Percentiles rank a stretch among this genome's conserved stretches.
These are phyloP conservation scores for Bostrychus sinensis DNA, from an alignment of 2,113 vertebrate genomes.

Conservation along the genomic window DNA sequence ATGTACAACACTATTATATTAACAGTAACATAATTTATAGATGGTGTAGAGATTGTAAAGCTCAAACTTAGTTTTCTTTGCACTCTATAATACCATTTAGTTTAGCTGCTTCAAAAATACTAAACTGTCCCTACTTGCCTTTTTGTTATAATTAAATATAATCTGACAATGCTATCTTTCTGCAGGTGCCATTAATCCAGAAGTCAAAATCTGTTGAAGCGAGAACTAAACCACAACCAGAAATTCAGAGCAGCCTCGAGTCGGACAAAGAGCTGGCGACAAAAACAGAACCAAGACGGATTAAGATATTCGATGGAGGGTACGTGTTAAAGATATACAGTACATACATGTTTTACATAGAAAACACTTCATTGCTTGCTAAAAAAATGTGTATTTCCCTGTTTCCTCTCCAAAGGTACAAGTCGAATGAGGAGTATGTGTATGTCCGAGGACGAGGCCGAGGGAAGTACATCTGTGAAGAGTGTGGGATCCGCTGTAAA, in stretches of 20 bases:
- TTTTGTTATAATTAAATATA: slow-evolving; percentile 1
- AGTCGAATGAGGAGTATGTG: slow-evolving; percentile 98
- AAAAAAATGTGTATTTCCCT: no score
- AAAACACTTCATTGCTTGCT: no score
- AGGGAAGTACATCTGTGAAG: slow-evolving; percentile 98
- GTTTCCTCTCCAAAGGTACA: slow-evolving; percentile 81
- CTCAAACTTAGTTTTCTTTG: no score
- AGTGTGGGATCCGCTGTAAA: slow-evolving; percentile 98
- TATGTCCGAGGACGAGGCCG: slow-evolving; percentile 96
- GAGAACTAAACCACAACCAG: slow-evolving; percentile 86
- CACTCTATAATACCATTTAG: no score
- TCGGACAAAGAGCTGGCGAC: slow-evolving; percentile 88
- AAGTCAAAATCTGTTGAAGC: slow-evolving; percentile 82
- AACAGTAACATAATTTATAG: no score
- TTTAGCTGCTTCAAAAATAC: no score
- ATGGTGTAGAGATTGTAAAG: no score
- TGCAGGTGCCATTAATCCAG: slow-evolving; percentile 73
- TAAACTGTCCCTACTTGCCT: background rate
- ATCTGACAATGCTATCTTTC: background rate
- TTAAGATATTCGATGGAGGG: slow-evolving; percentile 99
- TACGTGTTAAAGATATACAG: slow-evolving; percentile 58
- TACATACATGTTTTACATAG: no score
- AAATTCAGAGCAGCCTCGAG: slow-evolving; percentile 84
- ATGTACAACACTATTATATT: no score
- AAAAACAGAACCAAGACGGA: slow-evolving; percentile 91